Evolutionary conservation across 1,140 invertebrate species (phyloP), one percentile per base, ranked within the genome.

Genomic region (Penaeus chinensis): DNA sequence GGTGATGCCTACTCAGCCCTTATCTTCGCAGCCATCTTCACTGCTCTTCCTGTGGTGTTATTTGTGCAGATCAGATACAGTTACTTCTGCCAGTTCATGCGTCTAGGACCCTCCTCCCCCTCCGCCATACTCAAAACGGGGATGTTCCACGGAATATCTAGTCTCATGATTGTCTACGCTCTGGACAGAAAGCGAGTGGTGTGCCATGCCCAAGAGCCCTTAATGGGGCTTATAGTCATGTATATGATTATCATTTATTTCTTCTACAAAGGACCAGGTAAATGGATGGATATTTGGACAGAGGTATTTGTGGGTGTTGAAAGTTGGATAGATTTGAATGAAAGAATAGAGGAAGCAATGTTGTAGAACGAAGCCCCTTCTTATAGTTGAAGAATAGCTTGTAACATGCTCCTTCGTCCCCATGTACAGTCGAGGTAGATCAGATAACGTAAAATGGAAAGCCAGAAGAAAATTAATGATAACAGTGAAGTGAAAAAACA

Each of bases 221-320:
- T 90, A 11, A 90, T 90, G 89, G 89, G 82, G 7, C 86, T 90
- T 32, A 63, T 88, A 10, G 86, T 90, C 13, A 87, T 90, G 81
- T 90, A 90, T 62, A 90, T 90, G 85, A 90, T 90, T 20, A 84
- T 90, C 65, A 84, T 90, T 11, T 88, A 90, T 54, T 90, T 87
- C 83, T 90, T 90, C 86, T 90, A 90, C 79, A 81, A 82, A 60
- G 89, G 89, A n/a, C 83, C 85, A 77, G 89, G 89, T 88, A 61
- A 60, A 82, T 71, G 22, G 42, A n/a, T 11, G n/a, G 22, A 10
- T 27, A 1, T 27, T 20, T 47, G 2, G 20, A 60, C 16, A 27
- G 32, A 54, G n/a, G n/a, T 76, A 77, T 54, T 54, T 7, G 24
- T 47, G 24, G 24, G 18, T 74, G 69, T 74, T 18, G 13, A 37